phyloP scores from a whole-genome alignment of 1,140 invertebrate species.

The Drosophila truncata region DNA sequence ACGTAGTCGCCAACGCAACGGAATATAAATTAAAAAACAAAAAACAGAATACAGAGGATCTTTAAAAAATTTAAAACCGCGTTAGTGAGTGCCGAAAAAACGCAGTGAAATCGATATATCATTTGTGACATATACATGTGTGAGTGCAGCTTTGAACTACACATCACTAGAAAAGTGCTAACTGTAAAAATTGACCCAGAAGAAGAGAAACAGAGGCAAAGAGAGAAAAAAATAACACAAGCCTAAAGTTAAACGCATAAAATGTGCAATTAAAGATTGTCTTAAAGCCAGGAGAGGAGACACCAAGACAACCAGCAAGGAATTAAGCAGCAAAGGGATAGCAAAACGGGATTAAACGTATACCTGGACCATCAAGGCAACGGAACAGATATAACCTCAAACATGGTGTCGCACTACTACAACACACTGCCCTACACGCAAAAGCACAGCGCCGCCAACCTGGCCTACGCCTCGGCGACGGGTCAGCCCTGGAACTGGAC shows the following conservation, averaged over 20 bases:
- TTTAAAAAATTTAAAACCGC: constrained; percentile 2
- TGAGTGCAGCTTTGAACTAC: constrained; percentile 5
- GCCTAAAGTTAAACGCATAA: constrained; percentile 16
- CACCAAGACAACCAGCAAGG: constrained; percentile 3
- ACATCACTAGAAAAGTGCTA: constrained; percentile 28
- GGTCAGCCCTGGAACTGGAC: constrained; percentile 82
- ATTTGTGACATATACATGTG: constrained; percentile 2
- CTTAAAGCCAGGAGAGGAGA: constrained; percentile 4
- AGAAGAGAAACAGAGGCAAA: constrained; percentile 16
- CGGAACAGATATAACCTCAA: constrained; percentile 35
- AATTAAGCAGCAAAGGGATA: constrained; percentile 5
- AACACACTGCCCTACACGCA: constrained; percentile 78
- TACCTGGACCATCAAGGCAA: constrained; percentile 14
- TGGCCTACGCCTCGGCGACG: constrained; percentile 76
- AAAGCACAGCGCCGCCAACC: constrained; percentile 79
- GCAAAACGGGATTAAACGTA: constrained; percentile 13
- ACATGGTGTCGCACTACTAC: constrained; percentile 84
- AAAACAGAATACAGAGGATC: neutral
- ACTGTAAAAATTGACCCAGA: constrained; percentile 37
- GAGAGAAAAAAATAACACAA: constrained; percentile 2
- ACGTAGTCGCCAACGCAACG: constrained; percentile 66
- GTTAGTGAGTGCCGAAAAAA: constrained; percentile 31
- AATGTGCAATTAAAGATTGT: constrained; percentile 34
- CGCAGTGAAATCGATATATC: constrained; percentile 30
- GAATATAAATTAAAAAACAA: constrained; percentile 28